A percentile compares a stretch with the other conserved stretches of the same genome.
These are phyloP conservation scores for Lepidothrix coronata DNA, from an alignment of 2,113 vertebrate species.

Conservation along the genomic window DNA sequence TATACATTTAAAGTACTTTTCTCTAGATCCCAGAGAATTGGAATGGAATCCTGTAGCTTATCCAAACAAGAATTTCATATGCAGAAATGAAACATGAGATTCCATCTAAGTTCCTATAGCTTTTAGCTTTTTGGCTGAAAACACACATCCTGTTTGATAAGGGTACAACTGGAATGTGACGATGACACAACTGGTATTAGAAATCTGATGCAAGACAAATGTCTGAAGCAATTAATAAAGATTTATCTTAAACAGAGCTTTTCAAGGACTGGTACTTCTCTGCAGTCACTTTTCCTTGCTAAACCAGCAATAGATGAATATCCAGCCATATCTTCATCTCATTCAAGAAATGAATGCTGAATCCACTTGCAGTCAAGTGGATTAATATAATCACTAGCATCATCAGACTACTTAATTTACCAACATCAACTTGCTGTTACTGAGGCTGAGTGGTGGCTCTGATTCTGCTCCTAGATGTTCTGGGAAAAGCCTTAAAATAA, in stretches of 20 bases:
- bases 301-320: background rate
- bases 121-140: slow-evolving; percentile 20
- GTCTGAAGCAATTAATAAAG: background rate
- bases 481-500: background rate
- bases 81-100: slow-evolving; percentile 7
- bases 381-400: slow-evolving; percentile 23
- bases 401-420: slow-evolving; percentile 16
- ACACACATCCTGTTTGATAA: slow-evolving; percentile 2
- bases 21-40: background rate
- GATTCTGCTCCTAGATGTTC: background rate
- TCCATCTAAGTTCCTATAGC: background rate
- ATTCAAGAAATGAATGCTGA: slow-evolving; percentile 3
- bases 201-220: slow-evolving; percentile 12
- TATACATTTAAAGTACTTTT: slow-evolving; percentile 5
- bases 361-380: slow-evolving; percentile 9
- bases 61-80: slow-evolving; percentile 17
- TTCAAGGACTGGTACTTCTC: background rate
- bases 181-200: background rate
- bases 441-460: background rate
- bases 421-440: background rate
- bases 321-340: slow-evolving; percentile 25
- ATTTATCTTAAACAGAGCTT: background rate
- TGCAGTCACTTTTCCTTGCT: background rate
- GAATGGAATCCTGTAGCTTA: background rate
- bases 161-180: background rate